Conservation (phyloP, 2,113 vertebrate genomes). For the Hippocampus abdominalis region DNA sequence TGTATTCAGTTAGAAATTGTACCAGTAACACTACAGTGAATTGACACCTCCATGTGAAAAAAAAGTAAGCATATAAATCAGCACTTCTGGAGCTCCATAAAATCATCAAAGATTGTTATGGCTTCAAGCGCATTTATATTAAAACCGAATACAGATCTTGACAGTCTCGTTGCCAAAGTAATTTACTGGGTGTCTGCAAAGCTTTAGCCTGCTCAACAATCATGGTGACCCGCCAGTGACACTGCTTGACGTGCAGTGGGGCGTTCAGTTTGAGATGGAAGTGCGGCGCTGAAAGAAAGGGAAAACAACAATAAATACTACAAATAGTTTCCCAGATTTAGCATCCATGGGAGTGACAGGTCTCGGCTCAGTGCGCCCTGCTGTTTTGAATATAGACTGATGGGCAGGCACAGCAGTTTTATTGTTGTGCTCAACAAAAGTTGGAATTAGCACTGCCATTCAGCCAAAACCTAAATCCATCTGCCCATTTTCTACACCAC, state of each 20-base stretch:
- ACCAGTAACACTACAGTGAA: background rate
- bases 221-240: background rate
- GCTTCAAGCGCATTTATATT: constrained; percentile 2
- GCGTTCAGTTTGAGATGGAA: background rate
- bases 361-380: background rate
- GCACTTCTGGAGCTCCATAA: background rate
- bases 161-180: background rate
- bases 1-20: background rate
- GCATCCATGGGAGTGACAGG: background rate
- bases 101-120: constrained; percentile 3
- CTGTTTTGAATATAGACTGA: background rate
- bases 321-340: background rate
- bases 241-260: background rate
- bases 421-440: background rate
- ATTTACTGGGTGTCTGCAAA: constrained; percentile 2
- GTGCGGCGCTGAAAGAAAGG: background rate
- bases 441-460: background rate
- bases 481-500: background rate
- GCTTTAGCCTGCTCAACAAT: background rate
- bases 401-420: background rate
- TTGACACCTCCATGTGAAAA: background rate
- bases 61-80: background rate
- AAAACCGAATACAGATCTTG: background rate
- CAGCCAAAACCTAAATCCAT: background rate
- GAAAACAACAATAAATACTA: background rate